Evolutionary conservation across 2,113 vertebrate species (phyloP).

Genomic region (Oplegnathus fasciatus): DNA sequence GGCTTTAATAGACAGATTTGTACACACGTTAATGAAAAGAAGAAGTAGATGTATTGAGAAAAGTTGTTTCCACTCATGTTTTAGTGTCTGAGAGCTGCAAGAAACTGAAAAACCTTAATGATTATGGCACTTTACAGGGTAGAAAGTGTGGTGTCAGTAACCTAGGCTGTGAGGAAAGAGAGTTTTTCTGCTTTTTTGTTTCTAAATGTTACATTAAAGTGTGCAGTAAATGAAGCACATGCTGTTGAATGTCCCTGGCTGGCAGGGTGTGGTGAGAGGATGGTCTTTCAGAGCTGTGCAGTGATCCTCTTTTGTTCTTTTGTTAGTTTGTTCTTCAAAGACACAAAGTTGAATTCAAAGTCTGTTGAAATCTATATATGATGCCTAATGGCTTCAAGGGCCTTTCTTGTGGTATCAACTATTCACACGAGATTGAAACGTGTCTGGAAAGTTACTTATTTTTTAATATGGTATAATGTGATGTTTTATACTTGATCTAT

Average conservation of each 20-base stretch:
- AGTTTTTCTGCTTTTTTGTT: background rate
- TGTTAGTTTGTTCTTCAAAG: conserved; percentile 61
- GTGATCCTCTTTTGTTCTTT: conserved; percentile 67
- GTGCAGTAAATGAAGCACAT: conserved; percentile 21
- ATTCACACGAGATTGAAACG: conserved; percentile 23
- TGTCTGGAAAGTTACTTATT: background rate
- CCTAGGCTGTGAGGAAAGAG: background rate
- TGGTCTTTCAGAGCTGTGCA: conserved; percentile 51
- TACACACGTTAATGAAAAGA: background rate
- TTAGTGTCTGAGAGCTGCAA: background rate
- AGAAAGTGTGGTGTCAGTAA: background rate
- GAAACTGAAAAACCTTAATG: background rate
- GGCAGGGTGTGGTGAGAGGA: conserved; percentile 76
- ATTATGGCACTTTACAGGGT: background rate
- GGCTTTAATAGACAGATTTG: conserved; percentile 1
- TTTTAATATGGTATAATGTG: background rate
- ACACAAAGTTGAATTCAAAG: conserved; percentile 36
- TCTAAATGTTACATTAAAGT: background rate
- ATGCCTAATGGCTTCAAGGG: background rate
- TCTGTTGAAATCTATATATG: conserved; percentile 39
- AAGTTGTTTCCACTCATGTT: background rate
- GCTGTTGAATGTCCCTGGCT: conserved; percentile 55
- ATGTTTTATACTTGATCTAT: background rate
- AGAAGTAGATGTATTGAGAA: conserved; percentile 2
- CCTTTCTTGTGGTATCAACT: conserved; percentile 30